phyloP scores from a whole-genome alignment of 2,113 vertebrate species.

The western clawed frog (Xenopus tropicalis) region DNA sequence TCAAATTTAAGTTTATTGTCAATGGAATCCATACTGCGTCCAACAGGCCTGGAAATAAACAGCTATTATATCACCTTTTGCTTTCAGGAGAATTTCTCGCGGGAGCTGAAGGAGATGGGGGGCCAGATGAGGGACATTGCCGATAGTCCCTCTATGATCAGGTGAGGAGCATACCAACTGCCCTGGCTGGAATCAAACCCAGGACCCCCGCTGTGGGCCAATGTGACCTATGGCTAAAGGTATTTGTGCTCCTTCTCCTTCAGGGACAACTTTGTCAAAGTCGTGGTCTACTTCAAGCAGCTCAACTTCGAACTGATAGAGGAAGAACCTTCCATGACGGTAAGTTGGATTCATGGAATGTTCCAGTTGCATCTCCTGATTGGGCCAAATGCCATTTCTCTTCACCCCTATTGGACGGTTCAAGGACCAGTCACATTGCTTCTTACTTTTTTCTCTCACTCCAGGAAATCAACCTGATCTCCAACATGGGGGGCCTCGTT shows the following conservation, averaged over 20 bases:
- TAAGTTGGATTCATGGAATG: slow-evolving; percentile 3
- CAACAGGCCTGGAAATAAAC: no score
- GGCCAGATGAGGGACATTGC: slow-evolving; percentile 41
- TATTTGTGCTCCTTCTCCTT: not conserved
- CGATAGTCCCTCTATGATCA: slow-evolving; percentile 32
- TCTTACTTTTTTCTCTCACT: not conserved
- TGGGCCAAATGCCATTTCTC: not conserved
- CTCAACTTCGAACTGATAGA: slow-evolving; percentile 47
- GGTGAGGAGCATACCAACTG: not conserved
- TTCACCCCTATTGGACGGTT: not conserved
- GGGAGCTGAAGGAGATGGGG: slow-evolving; percentile 45
- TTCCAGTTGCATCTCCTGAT: not conserved
- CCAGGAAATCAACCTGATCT: slow-evolving; percentile 48
- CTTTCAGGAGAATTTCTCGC: slow-evolving; percentile 47
- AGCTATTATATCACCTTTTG: not conserved
- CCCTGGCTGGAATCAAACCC: no score
- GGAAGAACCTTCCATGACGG: slow-evolving; percentile 49
- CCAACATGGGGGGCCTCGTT: slow-evolving; percentile 48
- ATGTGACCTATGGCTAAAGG: no score
- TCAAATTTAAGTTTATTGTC: no score
- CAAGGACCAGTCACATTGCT: not conserved
- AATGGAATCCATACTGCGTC: no score
- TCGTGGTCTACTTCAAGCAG: slow-evolving; percentile 50
- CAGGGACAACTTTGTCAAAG: slow-evolving; percentile 49
- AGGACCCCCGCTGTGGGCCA: not conserved